Conservation (phyloP, 2,113 vertebrate species). For the Macquaria ambigua region DNA sequence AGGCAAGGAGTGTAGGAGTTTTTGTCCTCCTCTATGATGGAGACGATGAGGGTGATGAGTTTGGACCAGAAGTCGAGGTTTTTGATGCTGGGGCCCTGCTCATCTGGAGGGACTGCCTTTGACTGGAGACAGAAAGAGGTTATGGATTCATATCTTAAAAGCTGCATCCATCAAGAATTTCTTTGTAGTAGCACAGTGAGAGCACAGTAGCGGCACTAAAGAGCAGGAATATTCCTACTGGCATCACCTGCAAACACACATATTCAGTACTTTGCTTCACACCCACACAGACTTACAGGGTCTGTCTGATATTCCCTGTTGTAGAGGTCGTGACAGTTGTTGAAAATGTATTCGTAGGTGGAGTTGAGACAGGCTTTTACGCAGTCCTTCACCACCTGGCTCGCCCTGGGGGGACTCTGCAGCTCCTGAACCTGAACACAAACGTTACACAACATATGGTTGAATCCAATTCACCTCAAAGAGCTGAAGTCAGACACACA, state of each 20-base stretch:
- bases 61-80: constrained; percentile 99
- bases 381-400: constrained; percentile 98
- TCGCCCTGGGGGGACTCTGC: constrained; percentile 95
- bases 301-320: constrained; percentile 96
- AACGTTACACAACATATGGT: constrained; percentile 31
- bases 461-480: constrained; percentile 26
- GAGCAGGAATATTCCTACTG: neutral
- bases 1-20: constrained; percentile 98
- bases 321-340: constrained; percentile 97
- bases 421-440: constrained; percentile 93
- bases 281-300: constrained; percentile 84
- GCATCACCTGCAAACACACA: neutral
- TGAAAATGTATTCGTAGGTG: constrained; percentile 98
- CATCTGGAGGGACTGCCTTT: constrained; percentile 94
- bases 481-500: constrained; percentile 26
- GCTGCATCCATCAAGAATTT: neutral
- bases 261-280: neutral
- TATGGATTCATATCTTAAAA: neutral
- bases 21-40: constrained; percentile 98
- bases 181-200: neutral
- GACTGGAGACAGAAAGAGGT: constrained; percentile 79
- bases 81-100: constrained; percentile 97
- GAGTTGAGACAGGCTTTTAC: constrained; percentile 98
- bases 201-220: neutral
- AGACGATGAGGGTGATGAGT: constrained; percentile 97